Evolutionary conservation across 1,140 invertebrate species (phyloP).

Genomic region (Chlorops oryzae): DNA sequence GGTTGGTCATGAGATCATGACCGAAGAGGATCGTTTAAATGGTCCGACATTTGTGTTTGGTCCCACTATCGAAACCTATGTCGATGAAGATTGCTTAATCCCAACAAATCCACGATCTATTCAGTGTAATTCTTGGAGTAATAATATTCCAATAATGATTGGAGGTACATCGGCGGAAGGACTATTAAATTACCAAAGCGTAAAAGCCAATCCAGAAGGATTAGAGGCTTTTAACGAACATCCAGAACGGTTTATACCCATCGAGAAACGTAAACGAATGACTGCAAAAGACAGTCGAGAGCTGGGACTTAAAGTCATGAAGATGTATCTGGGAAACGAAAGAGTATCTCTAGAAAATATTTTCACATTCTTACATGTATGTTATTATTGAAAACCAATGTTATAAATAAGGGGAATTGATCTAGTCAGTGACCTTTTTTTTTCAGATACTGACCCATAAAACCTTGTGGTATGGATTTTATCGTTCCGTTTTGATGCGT

Average conservation of each 20-base stretch:
- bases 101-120: constrained; percentile 20
- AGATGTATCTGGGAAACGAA: constrained; percentile 29
- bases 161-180: constrained; percentile 28
- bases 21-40: constrained; percentile 16
- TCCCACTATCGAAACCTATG: constrained; percentile 32
- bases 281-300: constrained; percentile 19
- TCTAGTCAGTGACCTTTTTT: not conserved
- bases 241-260: constrained; percentile 24
- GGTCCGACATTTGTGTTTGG: constrained; percentile 16
- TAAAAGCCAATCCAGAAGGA: constrained; percentile 22
- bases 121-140: constrained; percentile 23
- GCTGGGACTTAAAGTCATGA: constrained; percentile 18
- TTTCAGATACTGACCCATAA: constrained; percentile 32
- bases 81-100: constrained; percentile 17
- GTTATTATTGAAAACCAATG: constrained; percentile 1
- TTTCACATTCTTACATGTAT: constrained; percentile 31
- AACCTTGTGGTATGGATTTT: constrained; percentile 42
- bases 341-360: constrained; percentile 18
- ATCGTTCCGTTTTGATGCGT: constrained; percentile 29
- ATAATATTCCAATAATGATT: constrained; percentile 33
- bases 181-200: constrained; percentile 18
- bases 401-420: not conserved
- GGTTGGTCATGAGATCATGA: constrained; percentile 21
- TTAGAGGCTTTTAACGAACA: constrained; percentile 16
- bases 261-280: constrained; percentile 13